Evolutionary conservation across 2,797 vertebrate species (phyloP).

Genomic region (Peromyscus aztecus): DNA sequence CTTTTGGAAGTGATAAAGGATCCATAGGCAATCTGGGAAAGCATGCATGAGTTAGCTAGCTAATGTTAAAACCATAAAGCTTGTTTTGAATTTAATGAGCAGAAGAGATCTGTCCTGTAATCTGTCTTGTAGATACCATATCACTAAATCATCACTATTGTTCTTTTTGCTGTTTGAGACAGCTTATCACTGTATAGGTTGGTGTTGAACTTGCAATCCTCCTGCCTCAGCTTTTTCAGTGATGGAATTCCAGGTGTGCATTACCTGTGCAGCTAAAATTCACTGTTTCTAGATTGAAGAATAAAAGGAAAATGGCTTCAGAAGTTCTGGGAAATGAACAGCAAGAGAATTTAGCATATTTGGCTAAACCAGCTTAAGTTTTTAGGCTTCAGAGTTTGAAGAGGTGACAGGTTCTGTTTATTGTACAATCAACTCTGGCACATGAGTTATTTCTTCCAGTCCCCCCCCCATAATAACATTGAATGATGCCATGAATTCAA

Average conservation of each 20-base stretch:
- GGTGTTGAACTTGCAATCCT: neutral
- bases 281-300: conserved; percentile 27
- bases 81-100: neutral
- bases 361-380: neutral
- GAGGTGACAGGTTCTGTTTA: neutral
- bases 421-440: neutral
- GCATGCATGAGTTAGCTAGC: neutral
- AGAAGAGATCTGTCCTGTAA: neutral
- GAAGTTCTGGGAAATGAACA: conserved; percentile 6
- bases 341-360: neutral
- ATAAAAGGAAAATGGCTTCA: neutral
- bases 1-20: neutral
- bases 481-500: neutral
- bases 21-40: neutral
- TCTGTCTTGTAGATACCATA: neutral
- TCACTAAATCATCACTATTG: neutral
- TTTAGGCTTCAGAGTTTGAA: neutral
- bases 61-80: conserved; percentile 18
- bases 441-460: neutral
- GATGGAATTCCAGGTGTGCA: neutral
- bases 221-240: neutral
- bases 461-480: neutral
- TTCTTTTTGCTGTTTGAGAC: neutral
- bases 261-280: neutral
- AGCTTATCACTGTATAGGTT: neutral